phyloP scores from a whole-genome alignment of 2,113 vertebrate species.

The Candoia aspera region DNA sequence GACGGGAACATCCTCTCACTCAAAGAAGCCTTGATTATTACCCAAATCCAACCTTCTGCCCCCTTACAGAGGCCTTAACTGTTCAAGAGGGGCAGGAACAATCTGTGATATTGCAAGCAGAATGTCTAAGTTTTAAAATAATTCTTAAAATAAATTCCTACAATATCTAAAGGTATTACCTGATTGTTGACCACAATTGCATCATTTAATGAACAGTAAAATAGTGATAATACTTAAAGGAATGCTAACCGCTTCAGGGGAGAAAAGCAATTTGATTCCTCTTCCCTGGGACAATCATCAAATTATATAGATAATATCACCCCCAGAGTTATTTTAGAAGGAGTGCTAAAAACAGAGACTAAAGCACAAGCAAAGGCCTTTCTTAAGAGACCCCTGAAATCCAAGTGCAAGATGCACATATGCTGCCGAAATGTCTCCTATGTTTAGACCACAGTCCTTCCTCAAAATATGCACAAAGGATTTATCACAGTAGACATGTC shows the following conservation, averaged over 20 bases:
- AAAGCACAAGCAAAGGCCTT: neutral
- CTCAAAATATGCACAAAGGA: neutral
- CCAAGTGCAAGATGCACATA: neutral
- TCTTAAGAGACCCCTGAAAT: neutral
- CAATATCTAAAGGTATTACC: neutral
- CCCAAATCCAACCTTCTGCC: neutral
- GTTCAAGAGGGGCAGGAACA: neutral
- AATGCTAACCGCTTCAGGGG: neutral
- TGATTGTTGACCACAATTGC: neutral
- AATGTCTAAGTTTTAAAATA: neutral
- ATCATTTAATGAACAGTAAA: neutral
- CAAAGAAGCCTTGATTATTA: too few relatives aligned
- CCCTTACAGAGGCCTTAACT: neutral
- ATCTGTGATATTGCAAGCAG: neutral
- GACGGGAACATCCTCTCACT: too few relatives aligned
- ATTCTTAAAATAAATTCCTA: neutral
- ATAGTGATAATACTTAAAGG: neutral
- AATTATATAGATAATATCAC: neutral
- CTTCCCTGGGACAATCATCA: neutral
- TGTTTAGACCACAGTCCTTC: neutral
- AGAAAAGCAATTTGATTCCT: neutral
- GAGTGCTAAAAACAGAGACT: neutral
- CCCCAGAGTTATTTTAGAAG: neutral
- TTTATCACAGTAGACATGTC: neutral
- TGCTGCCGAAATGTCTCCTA: neutral